A percentile compares a stretch with the other conserved stretches of the same genome.
Conservation (phyloP, 2,888 invertebrate genomes). For the Pediacus dermestoides region DNA sequence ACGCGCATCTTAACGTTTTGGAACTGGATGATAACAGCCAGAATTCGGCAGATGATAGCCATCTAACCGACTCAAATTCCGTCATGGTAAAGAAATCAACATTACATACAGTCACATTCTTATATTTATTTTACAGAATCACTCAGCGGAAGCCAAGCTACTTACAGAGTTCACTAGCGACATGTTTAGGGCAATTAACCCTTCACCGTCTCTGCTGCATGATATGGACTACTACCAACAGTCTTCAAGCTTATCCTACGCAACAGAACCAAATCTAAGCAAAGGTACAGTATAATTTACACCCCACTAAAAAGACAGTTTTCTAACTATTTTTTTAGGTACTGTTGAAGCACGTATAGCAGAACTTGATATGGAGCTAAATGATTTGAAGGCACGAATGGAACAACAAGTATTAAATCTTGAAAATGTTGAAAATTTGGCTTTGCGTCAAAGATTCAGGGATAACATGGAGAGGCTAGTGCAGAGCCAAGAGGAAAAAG, state of each 20-base stretch:
- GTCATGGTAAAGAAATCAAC: slow-evolving; percentile 53
- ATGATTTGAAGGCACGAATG: slow-evolving; percentile 69
- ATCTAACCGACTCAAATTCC: slow-evolving; percentile 67
- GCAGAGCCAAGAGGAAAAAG: slow-evolving; percentile 75
- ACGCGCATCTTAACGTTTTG: slow-evolving; percentile 64
- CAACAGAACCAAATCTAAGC: slow-evolving; percentile 35
- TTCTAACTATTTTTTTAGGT: slow-evolving; percentile 24
- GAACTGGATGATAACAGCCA: slow-evolving; percentile 78
- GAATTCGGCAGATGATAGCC: slow-evolving; percentile 70
- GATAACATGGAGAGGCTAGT: slow-evolving; percentile 75
- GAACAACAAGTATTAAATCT: slow-evolving; percentile 80
- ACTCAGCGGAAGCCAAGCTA: slow-evolving; percentile 46
- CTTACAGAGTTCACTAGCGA: slow-evolving; percentile 62
- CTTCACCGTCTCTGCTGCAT: slow-evolving; percentile 41
- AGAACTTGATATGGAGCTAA: slow-evolving; percentile 69
- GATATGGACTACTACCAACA: slow-evolving; percentile 47
- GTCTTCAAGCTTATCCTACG: slow-evolving; percentile 28
- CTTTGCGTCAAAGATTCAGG: slow-evolving; percentile 72
- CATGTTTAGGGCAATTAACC: slow-evolving; percentile 53
- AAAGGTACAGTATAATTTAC: slow-evolving; percentile 26
- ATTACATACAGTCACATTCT: too few relatives aligned
- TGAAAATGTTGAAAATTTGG: slow-evolving; percentile 79
- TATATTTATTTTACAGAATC: slow-evolving; percentile 34
- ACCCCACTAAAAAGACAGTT: slow-evolving; percentile 6
- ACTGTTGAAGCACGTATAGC: slow-evolving; percentile 58